Evolutionary conservation across 2,113 vertebrate genomes (phyloP), one percentile per base, ranked within the genome.

Genomic region (Chrysochloris asiatica): DNA sequence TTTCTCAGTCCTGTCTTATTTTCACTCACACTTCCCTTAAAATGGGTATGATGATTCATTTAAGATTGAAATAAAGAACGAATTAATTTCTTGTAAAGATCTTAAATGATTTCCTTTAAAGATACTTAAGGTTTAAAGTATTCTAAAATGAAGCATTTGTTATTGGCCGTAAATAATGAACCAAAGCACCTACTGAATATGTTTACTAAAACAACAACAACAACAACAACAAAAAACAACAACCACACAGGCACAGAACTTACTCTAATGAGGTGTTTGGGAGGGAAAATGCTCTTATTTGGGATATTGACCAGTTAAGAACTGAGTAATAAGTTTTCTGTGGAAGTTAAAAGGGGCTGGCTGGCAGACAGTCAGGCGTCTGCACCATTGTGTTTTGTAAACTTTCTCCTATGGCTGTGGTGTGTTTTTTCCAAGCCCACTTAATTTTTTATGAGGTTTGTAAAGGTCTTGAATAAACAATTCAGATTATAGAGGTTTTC

Each of bases 381-480:
- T 92, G 85, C 71, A 50, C 88, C 19, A 0, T 71, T 83, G 94
- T 95, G 82, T 79, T 96, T 90, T 82, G 52, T 80, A 91, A 93
- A 0, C 84, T 89, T 87, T 84, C 82, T 92, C 69, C 89, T 16
- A 0, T 90, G 86, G 56, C n/a, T 81, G n/a, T 47, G 0, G 0
- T 94, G 87, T 91, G 38, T 89, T 69, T 71, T 21, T 30, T 63
- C 77, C 94, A 93, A 93, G 95, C 67, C 75, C 88, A 87, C 88
- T 92, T 96, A 86, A 65, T 88, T 95, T 96, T 96, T 96, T 80
- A 54, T 95, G 96, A 94, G 86, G 76, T 96, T 96, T 96, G 54
- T 91, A 85, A 94, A 96, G 93, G 43, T 86, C 92, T 92, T 71
- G 7, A 93, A 75, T 81, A 91, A 82, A 72, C 4, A 41, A 94